Conservation (phyloP, 2,113 vertebrate species). For the Daphoenositta chrysoptera region DNA sequence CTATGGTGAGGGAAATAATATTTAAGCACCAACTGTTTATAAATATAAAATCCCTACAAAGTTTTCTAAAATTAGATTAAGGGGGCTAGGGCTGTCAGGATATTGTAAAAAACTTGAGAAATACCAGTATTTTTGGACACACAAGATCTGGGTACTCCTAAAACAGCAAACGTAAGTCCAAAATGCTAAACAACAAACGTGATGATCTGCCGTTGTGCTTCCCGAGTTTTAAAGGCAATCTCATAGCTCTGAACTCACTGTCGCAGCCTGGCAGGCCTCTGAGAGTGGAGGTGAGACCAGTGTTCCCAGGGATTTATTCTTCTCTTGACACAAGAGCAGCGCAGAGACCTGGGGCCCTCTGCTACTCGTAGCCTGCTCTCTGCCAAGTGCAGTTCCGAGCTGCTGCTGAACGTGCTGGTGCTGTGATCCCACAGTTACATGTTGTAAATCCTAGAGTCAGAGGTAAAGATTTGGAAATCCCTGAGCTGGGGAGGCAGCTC, state of each 20-base stretch:
- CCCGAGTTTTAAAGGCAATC: neutral
- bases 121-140: neutral
- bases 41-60: conserved; percentile 45
- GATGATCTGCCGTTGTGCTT: neutral
- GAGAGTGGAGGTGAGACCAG: neutral
- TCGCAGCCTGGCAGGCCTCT: neutral
- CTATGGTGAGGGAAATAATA: conserved; percentile 54
- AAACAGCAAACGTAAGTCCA: neutral
- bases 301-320: neutral
- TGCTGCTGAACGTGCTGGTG: neutral
- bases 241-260: neutral
- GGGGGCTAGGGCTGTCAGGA: conserved; percentile 9
- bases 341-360: neutral
- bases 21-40: conserved; percentile 54
- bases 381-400: rapidly evolving
- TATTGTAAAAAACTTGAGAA: conserved; percentile 27
- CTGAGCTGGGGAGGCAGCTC: neutral
- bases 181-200: neutral
- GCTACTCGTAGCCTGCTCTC: rapidly evolving
- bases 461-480: neutral
- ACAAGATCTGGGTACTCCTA: neutral
- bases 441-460: neutral
- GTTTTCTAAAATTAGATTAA: conserved; percentile 46
- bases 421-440: neutral
- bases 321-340: neutral